Conservation (phyloP, 2,888 invertebrate genomes). For the Anarsia innoxiella region DNA sequence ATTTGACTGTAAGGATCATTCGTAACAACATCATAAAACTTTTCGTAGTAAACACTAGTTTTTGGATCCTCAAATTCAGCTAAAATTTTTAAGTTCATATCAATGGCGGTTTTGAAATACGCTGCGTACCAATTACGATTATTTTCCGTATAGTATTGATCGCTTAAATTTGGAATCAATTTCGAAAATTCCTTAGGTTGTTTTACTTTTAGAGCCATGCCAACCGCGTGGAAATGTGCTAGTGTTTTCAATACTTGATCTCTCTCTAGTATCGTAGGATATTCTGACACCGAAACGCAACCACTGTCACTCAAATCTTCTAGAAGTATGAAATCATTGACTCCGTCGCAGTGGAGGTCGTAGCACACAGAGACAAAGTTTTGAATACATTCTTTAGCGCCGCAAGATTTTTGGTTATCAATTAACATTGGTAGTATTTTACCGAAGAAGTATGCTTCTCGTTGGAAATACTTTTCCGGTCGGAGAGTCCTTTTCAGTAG, state of each 20-base stretch:
- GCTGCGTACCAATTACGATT: slow-evolving; percentile 35
- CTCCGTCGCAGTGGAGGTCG: slow-evolving; percentile 30
- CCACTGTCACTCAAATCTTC: slow-evolving; percentile 37
- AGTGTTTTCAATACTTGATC: slow-evolving; percentile 31
- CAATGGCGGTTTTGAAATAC: slow-evolving; percentile 33
- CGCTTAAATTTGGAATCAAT: slow-evolving; percentile 24
- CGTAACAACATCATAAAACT: slow-evolving; percentile 29
- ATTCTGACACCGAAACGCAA: slow-evolving; percentile 25
- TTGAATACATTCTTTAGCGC: slow-evolving; percentile 36
- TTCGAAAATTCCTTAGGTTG: slow-evolving; percentile 30
- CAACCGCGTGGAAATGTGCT: slow-evolving; percentile 47
- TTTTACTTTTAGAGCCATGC: slow-evolving; percentile 33
- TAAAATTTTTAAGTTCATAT: slow-evolving; percentile 31
- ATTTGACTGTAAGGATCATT: slow-evolving; percentile 34
- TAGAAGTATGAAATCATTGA: slow-evolving; percentile 39
- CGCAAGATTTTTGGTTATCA: slow-evolving; percentile 30
- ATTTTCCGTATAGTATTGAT: slow-evolving; percentile 34
- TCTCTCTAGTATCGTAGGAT: slow-evolving; percentile 27
- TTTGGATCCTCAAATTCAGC: slow-evolving; percentile 29
- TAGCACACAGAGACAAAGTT: slow-evolving; percentile 34
- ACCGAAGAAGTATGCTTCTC: slow-evolving; percentile 37
- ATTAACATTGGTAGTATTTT: slow-evolving; percentile 31
- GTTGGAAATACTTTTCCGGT: slow-evolving; percentile 28
- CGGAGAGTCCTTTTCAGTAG: slow-evolving; percentile 30
- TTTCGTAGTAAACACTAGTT: slow-evolving; percentile 35